Evolutionary conservation across 1,140 invertebrate genomes (phyloP), one percentile per base, ranked within the genome.

Genomic region (Triops cancriformis): DNA sequence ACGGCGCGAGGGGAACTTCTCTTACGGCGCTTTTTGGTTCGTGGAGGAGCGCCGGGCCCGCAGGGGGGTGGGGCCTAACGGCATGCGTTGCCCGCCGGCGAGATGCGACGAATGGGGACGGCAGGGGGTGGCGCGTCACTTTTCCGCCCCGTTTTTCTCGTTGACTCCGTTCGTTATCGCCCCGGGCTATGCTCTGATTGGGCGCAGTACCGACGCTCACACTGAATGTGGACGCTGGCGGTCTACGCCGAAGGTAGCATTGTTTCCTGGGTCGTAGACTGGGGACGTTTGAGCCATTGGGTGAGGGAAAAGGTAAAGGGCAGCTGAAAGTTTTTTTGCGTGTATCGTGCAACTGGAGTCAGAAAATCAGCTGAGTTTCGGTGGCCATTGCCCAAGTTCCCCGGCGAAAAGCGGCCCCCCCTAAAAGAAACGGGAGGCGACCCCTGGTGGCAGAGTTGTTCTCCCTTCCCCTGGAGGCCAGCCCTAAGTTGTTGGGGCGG

Each of bases 241-340:
- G 51, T 64, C 0, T 18, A n/a, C 23, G 51, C 18, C 4, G 18
- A 64, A 64, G 51, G 51, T 64, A 18, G 51, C 51, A 64, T n/a
- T 64, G 51, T 64, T 64, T 64, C 51, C 51, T 14, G 51, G 51
- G 51, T 64, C 51, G n/a, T 64, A 64, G 51, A 64, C 51, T 64
- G 10, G 51, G n/a, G 51, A 64, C 51, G 51, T 64, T 37, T 37
- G 31, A 37, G 31, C 31, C 2, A 4, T 37, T 7, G 31, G 31
- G 31, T 2, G 2, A 7, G 31, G 31, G n/a, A n/a, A n/a, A n/a
- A n/a, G n/a, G n/a, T n/a, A n/a, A n/a, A n/a, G n/a, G 31, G 31
- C 31, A 37, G 2, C 31, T 37, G 31, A 37, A 37, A 7, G 31
- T 7, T 37, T 37, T 37, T n/a, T n/a, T n/a, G n/a, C n/a, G n/a